A percentile compares a stretch with the other conserved stretches of the same genome.
Conservation (phyloP, 2,888 invertebrate genomes). For the Dione juno region DNA sequence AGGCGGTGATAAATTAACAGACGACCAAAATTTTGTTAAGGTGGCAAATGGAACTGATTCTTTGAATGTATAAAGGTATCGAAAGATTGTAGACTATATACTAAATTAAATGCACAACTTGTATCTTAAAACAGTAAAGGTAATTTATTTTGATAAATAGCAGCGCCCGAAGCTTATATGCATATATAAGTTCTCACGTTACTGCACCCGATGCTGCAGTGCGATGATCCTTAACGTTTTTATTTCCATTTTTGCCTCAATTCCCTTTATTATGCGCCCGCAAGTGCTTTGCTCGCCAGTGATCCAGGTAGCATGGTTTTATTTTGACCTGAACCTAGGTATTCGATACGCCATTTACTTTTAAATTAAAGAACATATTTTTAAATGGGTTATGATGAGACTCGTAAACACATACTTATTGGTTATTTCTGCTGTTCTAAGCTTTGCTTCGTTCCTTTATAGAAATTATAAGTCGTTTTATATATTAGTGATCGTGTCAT, state of each 20-base stretch:
- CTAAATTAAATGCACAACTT: slow-evolving; percentile 18
- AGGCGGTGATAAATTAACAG: slow-evolving; percentile 78
- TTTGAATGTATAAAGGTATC: slow-evolving; percentile 40
- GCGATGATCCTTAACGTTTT: slow-evolving; percentile 77
- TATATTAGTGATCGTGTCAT: slow-evolving; percentile 57
- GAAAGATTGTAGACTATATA: slow-evolving; percentile 5
- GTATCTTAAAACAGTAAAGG: slow-evolving; percentile 14
- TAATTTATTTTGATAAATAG: slow-evolving; percentile 17
- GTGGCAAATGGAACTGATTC: slow-evolving; percentile 61
- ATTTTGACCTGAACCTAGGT: slow-evolving; percentile 78
- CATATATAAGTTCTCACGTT: slow-evolving; percentile 55
- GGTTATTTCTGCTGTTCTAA: background rate
- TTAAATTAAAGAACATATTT: slow-evolving; percentile 72
- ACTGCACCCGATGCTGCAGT: slow-evolving; percentile 71
- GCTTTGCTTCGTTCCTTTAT: background rate
- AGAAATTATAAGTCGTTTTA: background rate
- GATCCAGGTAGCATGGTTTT: slow-evolving; percentile 77
- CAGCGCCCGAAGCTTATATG: slow-evolving; percentile 17
- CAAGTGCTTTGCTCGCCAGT: slow-evolving; percentile 71
- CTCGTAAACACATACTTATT: too few species aligned
- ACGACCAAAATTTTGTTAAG: slow-evolving; percentile 58
- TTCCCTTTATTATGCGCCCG: slow-evolving; percentile 76
- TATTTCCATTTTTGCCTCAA: slow-evolving; percentile 73
- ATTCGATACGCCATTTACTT: slow-evolving; percentile 75
- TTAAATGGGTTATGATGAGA: slow-evolving; percentile 71